Base-by-base conservation (phyloP, 2,888 invertebrate genomes). In the Yponomeuta evonymella region DNA sequence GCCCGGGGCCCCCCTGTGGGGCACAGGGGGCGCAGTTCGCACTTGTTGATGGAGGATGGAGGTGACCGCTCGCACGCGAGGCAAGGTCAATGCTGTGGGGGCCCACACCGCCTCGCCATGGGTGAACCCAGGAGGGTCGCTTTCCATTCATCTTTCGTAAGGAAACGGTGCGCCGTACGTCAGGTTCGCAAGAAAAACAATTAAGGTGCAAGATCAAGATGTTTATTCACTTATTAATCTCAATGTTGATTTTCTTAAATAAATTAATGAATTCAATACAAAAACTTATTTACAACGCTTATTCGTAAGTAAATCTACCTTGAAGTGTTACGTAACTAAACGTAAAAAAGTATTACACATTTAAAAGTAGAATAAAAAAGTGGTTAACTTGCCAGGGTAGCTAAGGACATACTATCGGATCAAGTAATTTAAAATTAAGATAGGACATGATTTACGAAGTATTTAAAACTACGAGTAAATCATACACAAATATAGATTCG, bases 211-310 rank as follows among this genome's bases (percentile, higher is more conserved):
- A 80, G 86, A 88, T 88, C 86, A 85, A 81, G 82, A 84, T 79
- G 79, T 89, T 82, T 87, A 84, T 86, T 89, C 48, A 43, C 23
- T 81, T 79, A 75, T 83, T 81, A 85, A 86, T 86, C 84, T 87
- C 84, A 80, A 80, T 72, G 76, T 73, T 78, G 76, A 79, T 79
- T 75, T 78, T 79, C 79, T 82, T 84, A 86, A 58, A 85, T 84
- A 87, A 87, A 87, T 87, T 68, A 71, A 86, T 82, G 78, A 78
- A 74, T 78, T 83, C 84, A 84, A 85, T 89, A 89, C 86, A 90
- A 89, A 88, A 88, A 77, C 76, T 83, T 79, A 81, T 84, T 80
- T 79, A 81, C 74, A 77, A 79, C 79, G 79, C 76, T 77, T 75
- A 71, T 70, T 70, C 70, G 51, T 75, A 76, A 74, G 72, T 72